phyloP scores from a whole-genome alignment of 2,888 invertebrate genomes.

The Phengaris alcon region DNA sequence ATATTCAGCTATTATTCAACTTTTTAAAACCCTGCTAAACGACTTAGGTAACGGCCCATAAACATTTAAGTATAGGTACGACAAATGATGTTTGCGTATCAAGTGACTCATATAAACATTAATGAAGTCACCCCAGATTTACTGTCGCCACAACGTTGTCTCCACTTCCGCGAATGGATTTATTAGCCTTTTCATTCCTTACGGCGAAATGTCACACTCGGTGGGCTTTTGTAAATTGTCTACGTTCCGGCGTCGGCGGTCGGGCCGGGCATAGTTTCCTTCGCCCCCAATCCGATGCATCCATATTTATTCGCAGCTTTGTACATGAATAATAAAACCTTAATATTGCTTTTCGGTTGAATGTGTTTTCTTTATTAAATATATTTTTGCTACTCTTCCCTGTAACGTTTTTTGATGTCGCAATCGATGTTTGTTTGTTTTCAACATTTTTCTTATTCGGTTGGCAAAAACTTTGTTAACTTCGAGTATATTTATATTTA shows the following conservation, averaged over 20 bases:
- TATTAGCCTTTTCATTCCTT: constrained; percentile 70
- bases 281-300: constrained; percentile 49
- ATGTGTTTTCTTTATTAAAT: neutral
- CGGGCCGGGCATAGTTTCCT: constrained; percentile 60
- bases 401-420: neutral
- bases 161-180: constrained; percentile 62
- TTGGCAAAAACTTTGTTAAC: neutral
- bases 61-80: neutral
- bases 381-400: neutral
- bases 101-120: constrained; percentile 35
- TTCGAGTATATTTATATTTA: neutral
- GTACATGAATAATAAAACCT: constrained; percentile 23
- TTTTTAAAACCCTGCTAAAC: constrained; percentile 4
- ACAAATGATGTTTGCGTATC: constrained; percentile 19
- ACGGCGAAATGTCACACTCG: constrained; percentile 64
- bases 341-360: constrained; percentile 17
- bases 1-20: neutral
- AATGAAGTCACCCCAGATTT: constrained; percentile 37
- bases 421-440: constrained; percentile 9
- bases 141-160: constrained; percentile 50
- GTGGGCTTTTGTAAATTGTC: constrained; percentile 68
- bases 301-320: constrained; percentile 32
- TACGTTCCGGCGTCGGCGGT: constrained; percentile 59
- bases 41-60: constrained; percentile 10
- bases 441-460: neutral